Evolutionary conservation across 2,797 vertebrate genomes (phyloP), one percentile per base, ranked within the genome.

Genomic region (Pseudochromis fuscus): DNA sequence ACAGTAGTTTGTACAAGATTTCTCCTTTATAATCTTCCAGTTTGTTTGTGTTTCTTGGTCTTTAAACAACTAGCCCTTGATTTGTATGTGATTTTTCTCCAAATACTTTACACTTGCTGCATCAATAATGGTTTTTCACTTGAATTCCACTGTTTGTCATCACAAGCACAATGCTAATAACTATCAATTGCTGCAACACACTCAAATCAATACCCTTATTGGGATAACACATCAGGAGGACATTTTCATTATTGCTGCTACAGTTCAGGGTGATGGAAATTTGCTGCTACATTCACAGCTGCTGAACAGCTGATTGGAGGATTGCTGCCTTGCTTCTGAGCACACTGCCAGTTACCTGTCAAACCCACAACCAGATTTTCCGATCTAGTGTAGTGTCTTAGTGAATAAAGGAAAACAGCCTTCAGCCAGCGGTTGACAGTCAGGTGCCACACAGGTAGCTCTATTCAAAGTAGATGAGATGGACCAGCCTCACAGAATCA

Each of bases 381-480:
- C 4, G 11, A 15, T 28, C 21, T 51, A 15, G 10, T 59, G 40
- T 13, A 24, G 25, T 11, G 6, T 33, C 13, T 30, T n/a, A 3
- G 1, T 52, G 44, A 46, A 51, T 16, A 18, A 37, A 66, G 6
- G 18, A 16, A 4, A 16, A 57, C 19, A 8, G 19, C 35, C 42
- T 13, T 45, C 19, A 18, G 21, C 45, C 9, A 63, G 31, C 33
- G 57, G 28, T 46, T 49, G 53, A 48, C 24, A 67, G 16, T 45
- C 60, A 44, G 33, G 51, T 40, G 16, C 48, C 56, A 38, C 37
- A 67, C 58, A 68, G 62, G 63, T 51, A 55, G 27, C 31, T 52
- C 27, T 21, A 53, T 13, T 65, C 45, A 75, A 48, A n/a, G n/a
- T n/a, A n/a, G n/a, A n/a, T n/a, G n/a, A n/a, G 8, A 8, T 5